These are phyloP conservation scores for Sclerodermus sp. DNA, from an alignment of 2,888 invertebrate genomes.

Conservation along the genomic window DNA sequence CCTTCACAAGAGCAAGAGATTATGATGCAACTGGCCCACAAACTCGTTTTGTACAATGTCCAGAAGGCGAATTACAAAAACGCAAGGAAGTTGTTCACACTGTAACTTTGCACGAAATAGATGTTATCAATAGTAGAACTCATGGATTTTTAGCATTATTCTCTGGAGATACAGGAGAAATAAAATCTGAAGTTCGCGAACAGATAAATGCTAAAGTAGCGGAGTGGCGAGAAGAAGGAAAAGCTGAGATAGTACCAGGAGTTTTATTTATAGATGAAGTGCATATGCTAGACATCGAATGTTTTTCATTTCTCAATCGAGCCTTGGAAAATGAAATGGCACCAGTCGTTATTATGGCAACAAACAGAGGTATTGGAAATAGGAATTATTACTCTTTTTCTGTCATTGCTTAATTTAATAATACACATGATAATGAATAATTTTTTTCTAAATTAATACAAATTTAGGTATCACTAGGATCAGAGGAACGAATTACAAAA, in stretches of 20 bases:
- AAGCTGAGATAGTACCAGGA: slow-evolving; percentile 98
- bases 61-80: slow-evolving; percentile 97
- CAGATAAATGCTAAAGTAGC: slow-evolving; percentile 97
- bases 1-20: slow-evolving; percentile 94
- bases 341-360: slow-evolving; percentile 98
- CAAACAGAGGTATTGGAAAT: slow-evolving; percentile 75
- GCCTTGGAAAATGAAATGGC: slow-evolving; percentile 97
- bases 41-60: slow-evolving; percentile 94
- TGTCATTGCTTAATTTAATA: neutral
- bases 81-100: slow-evolving; percentile 97
- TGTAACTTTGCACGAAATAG: slow-evolving; percentile 97
- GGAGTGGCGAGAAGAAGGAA: slow-evolving; percentile 99
- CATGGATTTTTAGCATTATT: slow-evolving; percentile 97
- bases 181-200: slow-evolving; percentile 94
- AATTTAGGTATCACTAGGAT: slow-evolving; percentile 81
- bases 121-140: slow-evolving; percentile 97
- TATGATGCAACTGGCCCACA: slow-evolving; percentile 92
- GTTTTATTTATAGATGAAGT: slow-evolving; percentile 96
- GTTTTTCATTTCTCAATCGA: slow-evolving; percentile 96
- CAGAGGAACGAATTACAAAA: slow-evolving; percentile 88
- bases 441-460: slow-evolving; percentile 1
- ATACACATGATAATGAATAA: neutral
- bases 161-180: slow-evolving; percentile 99
- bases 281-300: slow-evolving; percentile 99
- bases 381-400: slow-evolving; percentile 4